Conservation (phyloP, 2,888 invertebrate genomes). For the Morpho deidamia region DNA sequence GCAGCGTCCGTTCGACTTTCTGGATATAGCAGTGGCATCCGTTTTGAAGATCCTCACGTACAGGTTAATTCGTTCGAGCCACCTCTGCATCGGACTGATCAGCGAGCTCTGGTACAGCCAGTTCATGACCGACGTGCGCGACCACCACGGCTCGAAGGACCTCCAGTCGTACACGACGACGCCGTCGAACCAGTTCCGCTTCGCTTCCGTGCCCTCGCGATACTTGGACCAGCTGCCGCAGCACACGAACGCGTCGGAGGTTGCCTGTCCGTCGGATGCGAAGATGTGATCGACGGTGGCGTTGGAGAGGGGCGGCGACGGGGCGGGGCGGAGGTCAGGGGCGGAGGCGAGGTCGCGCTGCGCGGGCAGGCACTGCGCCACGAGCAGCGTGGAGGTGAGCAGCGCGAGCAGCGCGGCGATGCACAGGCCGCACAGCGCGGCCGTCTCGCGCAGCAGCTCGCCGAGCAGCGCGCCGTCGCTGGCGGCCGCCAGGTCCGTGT, state of each 20-base stretch:
- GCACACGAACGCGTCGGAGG: constrained; percentile 35
- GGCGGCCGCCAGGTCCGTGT: constrained; percentile 84
- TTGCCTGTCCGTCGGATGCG: constrained; percentile 19
- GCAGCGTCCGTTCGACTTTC: constrained; percentile 14
- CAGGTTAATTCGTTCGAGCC: constrained; percentile 52
- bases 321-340: constrained; percentile 22
- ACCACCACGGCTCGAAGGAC: constrained; percentile 49
- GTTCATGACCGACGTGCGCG: constrained; percentile 43
- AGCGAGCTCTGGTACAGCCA: constrained; percentile 59
- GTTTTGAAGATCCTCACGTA: constrained; percentile 36
- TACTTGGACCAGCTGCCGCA: constrained; percentile 50
- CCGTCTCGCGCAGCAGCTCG: constrained; percentile 44
- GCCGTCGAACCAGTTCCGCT: constrained; percentile 37
- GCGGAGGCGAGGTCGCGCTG: constrained; percentile 25
- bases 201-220: constrained; percentile 27
- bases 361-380: background rate
- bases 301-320: constrained; percentile 16
- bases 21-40: constrained; percentile 10
- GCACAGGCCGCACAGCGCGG: constrained; percentile 25
- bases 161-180: constrained; percentile 38
- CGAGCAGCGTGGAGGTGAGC: constrained; percentile 26
- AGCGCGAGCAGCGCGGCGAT: constrained; percentile 23
- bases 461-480: constrained; percentile 59
- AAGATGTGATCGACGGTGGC: constrained; percentile 27
- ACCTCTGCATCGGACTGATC: constrained; percentile 55